A percentile compares a stretch with the other conserved stretches of the same genome.
Conservation (phyloP, 2,113 vertebrate genomes). For the Cyrtonyx montezumae region DNA sequence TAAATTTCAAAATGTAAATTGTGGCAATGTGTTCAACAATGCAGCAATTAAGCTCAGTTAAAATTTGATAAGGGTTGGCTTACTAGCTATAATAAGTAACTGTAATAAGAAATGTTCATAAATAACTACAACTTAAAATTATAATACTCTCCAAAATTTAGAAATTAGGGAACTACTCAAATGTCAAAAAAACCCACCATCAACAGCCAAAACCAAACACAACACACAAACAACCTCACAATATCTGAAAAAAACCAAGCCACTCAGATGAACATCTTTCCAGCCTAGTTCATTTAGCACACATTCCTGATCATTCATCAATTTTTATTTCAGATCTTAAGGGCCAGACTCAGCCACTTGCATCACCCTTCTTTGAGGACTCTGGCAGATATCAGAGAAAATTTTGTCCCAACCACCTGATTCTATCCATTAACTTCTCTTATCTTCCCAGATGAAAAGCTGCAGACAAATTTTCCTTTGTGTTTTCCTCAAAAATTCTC, state of each 20-base stretch:
- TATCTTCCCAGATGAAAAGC: not conserved
- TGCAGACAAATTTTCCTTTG: not conserved
- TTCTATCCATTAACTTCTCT: not conserved
- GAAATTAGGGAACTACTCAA: not conserved
- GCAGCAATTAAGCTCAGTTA: not conserved
- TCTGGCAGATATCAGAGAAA: not conserved
- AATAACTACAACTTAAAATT: not conserved
- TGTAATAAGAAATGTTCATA: not conserved
- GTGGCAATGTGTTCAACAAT: constrained; percentile 25
- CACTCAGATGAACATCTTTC: not conserved
- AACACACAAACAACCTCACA: not conserved
- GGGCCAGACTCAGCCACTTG: not conserved
- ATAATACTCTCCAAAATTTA: not conserved
- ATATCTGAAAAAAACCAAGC: not conserved
- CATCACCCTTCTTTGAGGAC: not conserved
- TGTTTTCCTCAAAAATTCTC: not conserved
- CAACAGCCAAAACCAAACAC: not conserved
- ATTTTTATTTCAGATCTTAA: not conserved
- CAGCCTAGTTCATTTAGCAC: not conserved
- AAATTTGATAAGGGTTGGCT: not conserved
- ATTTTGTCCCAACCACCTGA: not conserved
- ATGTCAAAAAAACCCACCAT: not conserved
- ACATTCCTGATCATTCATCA: not conserved
- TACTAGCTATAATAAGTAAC: not conserved
- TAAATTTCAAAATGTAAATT: constrained; percentile 40